Evolutionary conservation across 1,140 invertebrate genomes (phyloP).

Genomic region (Gonioctena quinquepunctata): DNA sequence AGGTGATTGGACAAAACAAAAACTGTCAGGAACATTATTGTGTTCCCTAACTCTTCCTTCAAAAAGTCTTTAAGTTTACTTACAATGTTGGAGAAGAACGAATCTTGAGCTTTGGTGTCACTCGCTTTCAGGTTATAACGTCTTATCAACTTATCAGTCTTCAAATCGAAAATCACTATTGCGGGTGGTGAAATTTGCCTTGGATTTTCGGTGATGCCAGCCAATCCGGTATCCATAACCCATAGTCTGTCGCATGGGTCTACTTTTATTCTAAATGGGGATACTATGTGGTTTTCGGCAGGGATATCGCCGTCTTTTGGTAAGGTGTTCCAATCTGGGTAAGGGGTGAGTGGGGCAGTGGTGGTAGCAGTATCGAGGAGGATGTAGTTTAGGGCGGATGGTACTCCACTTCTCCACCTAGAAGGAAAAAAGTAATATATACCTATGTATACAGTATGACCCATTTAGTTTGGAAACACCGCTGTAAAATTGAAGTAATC

Average conservation of each 20-base stretch:
- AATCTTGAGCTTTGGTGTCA: slow-evolving; percentile 67
- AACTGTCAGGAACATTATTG: too few species aligned
- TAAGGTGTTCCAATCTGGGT: slow-evolving; percentile 70
- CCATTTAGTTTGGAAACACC: too few species aligned
- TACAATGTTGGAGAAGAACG: slow-evolving; percentile 71
- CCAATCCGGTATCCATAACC: slow-evolving; percentile 74
- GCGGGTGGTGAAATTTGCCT: slow-evolving; percentile 67
- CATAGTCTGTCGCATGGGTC: slow-evolving; percentile 75
- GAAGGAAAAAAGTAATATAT: too few species aligned
- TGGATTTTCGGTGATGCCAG: slow-evolving; percentile 68
- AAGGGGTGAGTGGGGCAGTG: slow-evolving; percentile 67
- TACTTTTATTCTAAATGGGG: slow-evolving; percentile 63
- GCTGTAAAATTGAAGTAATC: too few species aligned
- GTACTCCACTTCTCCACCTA: slow-evolving; percentile 75
- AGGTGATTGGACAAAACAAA: too few species aligned
- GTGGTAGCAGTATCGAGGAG: slow-evolving; percentile 59
- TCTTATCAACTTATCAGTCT: slow-evolving; percentile 69
- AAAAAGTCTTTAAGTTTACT: too few species aligned
- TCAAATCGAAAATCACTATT: slow-evolving; percentile 73
- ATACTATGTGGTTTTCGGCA: slow-evolving; percentile 55
- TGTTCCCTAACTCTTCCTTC: too few species aligned
- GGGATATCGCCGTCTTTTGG: slow-evolving; percentile 49
- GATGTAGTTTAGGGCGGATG: slow-evolving; percentile 72
- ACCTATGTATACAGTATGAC: too few species aligned
- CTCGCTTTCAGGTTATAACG: slow-evolving; percentile 66